Base-by-base conservation (phyloP, 2,113 vertebrate species). In the Puntigrus tetrazona region DNA sequence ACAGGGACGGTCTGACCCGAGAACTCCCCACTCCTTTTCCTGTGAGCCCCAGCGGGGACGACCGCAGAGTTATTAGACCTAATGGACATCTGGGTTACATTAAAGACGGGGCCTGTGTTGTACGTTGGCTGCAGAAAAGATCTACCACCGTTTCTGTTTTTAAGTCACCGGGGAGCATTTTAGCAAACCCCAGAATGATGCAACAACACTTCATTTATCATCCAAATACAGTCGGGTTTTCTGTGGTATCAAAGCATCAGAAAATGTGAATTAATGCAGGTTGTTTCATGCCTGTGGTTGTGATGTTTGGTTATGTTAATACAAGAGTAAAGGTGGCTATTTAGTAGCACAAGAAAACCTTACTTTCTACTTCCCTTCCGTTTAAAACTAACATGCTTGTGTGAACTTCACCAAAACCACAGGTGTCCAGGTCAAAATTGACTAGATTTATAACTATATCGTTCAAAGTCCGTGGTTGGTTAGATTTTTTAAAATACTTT, bases 21-120 rank as follows among this genome's bases (percentile, higher is more conserved):
- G 73, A 67, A 20, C 72, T 63, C 82, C 45, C 74, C 74, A 76
- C 70, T 78, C 27, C 84, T 85, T 80, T 85, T 79, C 84, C 78
- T 78, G 67, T 77, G 83, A 69, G 77, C 61, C 61, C 75, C 74
- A 41, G 34, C 1, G 43, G 10, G 45, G 25, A 72, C 27, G 34
- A 85, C 84, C 84, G 52, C 84, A 85, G 77, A 73, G 45, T 85
- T 80, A 85, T 80, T 80, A 85, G 84, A 57, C 36, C 73, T 80
- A 84, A 80, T 85, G 77, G 76, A 16, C 84, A 85, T 80, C 65
- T 85, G 84, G 65, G 65, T 31, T 79, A 22, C 76, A 59, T 79
- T 80, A 80, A 79, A 85, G 43, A 84, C 6, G 10, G 10, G 52
- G 74, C 63, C 73, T 63, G 59, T 78, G 75, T 65, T 63, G 22